Evolutionary conservation across 2,113 vertebrate genomes (phyloP).

Genomic region (Polypterus senegalus): DNA sequence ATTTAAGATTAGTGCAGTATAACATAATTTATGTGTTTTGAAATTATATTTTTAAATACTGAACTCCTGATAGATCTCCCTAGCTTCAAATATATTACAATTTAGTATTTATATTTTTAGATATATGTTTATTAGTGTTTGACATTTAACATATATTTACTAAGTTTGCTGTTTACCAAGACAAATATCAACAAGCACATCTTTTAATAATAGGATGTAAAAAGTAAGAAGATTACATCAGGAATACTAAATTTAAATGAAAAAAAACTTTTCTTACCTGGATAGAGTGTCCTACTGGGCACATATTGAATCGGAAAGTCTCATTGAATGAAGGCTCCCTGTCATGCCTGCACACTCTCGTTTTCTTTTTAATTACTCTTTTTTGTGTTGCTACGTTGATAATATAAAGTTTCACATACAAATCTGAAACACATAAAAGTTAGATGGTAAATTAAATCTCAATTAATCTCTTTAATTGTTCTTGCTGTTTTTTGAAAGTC

Average conservation of each 20-base stretch:
- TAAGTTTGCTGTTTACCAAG: no score
- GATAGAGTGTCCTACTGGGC: conserved; percentile 88
- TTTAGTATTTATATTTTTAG: no score
- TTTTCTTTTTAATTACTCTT: conserved; percentile 96
- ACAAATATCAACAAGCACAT: no score
- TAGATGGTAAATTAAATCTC: not conserved
- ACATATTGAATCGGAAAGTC: conserved; percentile 89
- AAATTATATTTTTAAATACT: no score
- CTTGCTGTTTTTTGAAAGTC: no score
- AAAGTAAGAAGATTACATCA: not conserved
- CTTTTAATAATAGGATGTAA: not conserved
- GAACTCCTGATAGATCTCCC: no score
- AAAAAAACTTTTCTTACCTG: conserved; percentile 58
- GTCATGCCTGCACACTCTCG: conserved; percentile 92
- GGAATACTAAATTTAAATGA: not conserved
- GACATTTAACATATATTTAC: no score
- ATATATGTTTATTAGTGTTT: no score
- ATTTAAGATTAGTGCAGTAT: no score
- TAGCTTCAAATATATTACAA: no score
- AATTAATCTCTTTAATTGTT: not conserved
- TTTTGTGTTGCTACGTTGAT: conserved; percentile 93
- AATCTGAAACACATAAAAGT: conserved; percentile 48
- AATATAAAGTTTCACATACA: conserved; percentile 95
- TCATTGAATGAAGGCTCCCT: conserved; percentile 96
- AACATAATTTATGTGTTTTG: no score